phyloP scores from a whole-genome alignment of 2,797 vertebrate genomes.

The Hypotaenidia philippensis region DNA sequence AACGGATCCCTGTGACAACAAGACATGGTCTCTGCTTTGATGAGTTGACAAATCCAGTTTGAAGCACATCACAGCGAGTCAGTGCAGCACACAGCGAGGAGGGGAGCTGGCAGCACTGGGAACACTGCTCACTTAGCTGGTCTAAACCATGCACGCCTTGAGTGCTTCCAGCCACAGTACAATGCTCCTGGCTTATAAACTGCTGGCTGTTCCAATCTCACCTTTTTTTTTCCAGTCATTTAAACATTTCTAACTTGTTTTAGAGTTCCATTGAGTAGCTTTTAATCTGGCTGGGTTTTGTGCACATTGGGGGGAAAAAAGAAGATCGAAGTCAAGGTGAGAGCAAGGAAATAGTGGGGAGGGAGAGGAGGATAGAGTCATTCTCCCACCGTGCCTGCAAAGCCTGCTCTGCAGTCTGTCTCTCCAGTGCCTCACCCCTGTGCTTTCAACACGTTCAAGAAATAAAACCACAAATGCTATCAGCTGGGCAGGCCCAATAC shows the following conservation, averaged over 20 bases:
- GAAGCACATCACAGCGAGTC: not conserved
- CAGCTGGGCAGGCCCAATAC: rapidly evolving
- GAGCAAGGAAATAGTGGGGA: not conserved
- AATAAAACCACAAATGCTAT: not conserved
- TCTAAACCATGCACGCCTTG: not conserved
- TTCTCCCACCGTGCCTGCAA: rapidly evolving
- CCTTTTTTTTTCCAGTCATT: not conserved
- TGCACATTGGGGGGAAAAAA: not conserved
- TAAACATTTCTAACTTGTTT: not conserved
- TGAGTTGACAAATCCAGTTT: not conserved
- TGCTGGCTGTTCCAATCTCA: not conserved
- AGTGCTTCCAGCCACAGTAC: conserved; percentile 28
- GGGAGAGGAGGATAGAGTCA: rapidly evolving
- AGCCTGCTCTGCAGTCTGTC: not conserved
- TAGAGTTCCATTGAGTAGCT: not conserved
- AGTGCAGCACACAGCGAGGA: not conserved
- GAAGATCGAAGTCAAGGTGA: not conserved
- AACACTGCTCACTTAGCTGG: conserved; percentile 21
- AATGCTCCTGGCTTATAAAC: conserved; percentile 18
- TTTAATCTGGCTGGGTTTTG: not conserved
- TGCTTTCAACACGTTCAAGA: not conserved
- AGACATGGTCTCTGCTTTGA: not conserved
- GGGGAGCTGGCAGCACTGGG: not conserved
- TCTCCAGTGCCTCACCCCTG: not conserved
- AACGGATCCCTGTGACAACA: not conserved